Evolutionary conservation across 2,113 vertebrate genomes (phyloP).

Genomic region (Poeciliopsis occidentalis): DNA sequence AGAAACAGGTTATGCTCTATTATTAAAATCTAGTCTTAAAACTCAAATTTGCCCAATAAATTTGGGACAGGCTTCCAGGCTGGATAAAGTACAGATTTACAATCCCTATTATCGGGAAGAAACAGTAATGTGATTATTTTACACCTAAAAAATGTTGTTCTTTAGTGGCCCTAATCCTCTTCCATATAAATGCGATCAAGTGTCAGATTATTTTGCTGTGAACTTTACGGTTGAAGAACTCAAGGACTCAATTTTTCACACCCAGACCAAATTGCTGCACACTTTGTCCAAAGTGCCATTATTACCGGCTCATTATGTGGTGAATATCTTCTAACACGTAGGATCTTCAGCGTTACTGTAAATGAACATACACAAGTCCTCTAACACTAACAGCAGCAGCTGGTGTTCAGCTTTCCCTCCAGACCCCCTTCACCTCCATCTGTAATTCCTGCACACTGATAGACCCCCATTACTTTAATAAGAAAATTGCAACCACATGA

Average conservation of each 20-base stretch:
- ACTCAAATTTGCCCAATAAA: too few relatives aligned
- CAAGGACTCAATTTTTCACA: background rate
- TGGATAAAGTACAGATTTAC: too few relatives aligned
- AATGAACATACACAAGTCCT: background rate
- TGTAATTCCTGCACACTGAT: constrained; percentile 61
- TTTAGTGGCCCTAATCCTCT: too few relatives aligned
- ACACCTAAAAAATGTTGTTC: too few relatives aligned
- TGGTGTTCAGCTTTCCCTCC: background rate
- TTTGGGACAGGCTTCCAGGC: too few relatives aligned
- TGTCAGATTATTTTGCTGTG: too few relatives aligned
- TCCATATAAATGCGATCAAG: too few relatives aligned
- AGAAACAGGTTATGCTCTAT: too few relatives aligned
- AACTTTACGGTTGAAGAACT: background rate
- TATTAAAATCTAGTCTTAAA: too few relatives aligned
- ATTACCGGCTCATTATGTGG: background rate
- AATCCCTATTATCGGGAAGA: too few relatives aligned
- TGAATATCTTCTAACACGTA: background rate
- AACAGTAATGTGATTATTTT: too few relatives aligned
- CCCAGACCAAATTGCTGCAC: background rate
- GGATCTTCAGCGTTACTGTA: background rate
- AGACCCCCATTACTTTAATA: constrained; percentile 76
- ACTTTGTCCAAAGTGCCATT: background rate
- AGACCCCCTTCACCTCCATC: background rate
- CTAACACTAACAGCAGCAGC: background rate
- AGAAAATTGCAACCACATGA: constrained; percentile 82